phyloP scores from a whole-genome alignment of 1,140 invertebrate species.

The Tetragonula clypearis region DNA sequence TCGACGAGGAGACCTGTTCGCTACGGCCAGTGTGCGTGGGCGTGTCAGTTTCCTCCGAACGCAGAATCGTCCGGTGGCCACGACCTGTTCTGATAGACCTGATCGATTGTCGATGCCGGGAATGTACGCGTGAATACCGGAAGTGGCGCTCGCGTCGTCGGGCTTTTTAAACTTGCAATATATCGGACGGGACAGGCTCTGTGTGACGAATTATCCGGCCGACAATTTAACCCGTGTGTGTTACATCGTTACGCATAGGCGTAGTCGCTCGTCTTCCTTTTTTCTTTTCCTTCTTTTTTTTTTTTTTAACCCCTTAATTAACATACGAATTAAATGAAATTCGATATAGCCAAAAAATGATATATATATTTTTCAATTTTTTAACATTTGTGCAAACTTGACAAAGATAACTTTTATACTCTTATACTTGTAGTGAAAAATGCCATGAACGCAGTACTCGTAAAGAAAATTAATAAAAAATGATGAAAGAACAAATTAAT shows the following conservation, averaged over 20 bases:
- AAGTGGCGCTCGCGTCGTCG: background rate
- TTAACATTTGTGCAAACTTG: too few species aligned
- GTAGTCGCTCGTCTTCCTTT: background rate
- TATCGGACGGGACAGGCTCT: background rate
- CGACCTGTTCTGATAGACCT: conserved; percentile 14
- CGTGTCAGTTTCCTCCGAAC: conserved; percentile 57
- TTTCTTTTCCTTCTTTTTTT: background rate
- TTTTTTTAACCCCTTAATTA: too few species aligned
- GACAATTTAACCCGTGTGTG: background rate
- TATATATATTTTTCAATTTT: too few species aligned
- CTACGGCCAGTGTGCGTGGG: conserved; percentile 45
- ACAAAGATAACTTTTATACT: too few species aligned
- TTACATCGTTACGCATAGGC: background rate
- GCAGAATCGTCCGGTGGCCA: background rate
- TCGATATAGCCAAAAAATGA: too few species aligned
- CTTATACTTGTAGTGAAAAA: too few species aligned
- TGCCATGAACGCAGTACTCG: too few species aligned
- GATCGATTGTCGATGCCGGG: background rate
- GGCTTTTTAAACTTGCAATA: background rate
- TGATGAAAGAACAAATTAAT: too few species aligned
- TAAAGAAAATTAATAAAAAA: too few species aligned
- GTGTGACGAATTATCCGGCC: background rate
- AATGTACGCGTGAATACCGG: background rate
- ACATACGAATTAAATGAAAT: too few species aligned
- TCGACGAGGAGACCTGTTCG: conserved; percentile 48